Percentiles rank a stretch among this genome's conserved stretches.
These are phyloP conservation scores for Malthinus seriepunctatus DNA, from an alignment of 2,888 invertebrate species.

Conservation along the genomic window DNA sequence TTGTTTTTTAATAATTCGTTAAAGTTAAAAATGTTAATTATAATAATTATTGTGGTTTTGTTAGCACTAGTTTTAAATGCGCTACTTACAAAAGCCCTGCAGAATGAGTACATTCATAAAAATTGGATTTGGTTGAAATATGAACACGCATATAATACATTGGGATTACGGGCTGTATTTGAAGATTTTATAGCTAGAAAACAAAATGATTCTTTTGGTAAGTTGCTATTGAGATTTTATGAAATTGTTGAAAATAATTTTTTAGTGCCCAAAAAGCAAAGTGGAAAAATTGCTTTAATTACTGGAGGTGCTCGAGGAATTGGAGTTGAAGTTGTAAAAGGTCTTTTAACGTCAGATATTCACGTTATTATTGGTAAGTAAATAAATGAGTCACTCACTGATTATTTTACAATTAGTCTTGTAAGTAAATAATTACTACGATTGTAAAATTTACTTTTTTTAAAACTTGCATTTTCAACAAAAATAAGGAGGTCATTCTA, in stretches of 20 bases:
- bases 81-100: too few relatives aligned
- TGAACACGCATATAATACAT: slow-evolving; percentile 62
- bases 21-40: too few relatives aligned
- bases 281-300: slow-evolving; percentile 74
- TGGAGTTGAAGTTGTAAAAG: slow-evolving; percentile 75
- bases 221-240: slow-evolving; percentile 29
- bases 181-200: slow-evolving; percentile 63
- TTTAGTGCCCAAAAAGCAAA: slow-evolving; percentile 65
- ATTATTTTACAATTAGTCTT: background rate
- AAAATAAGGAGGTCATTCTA: too few relatives aligned
- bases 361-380: slow-evolving; percentile 72
- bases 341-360: slow-evolving; percentile 76
- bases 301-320: slow-evolving; percentile 89
- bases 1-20: too few relatives aligned
- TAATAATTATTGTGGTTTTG: too few relatives aligned
- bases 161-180: slow-evolving; percentile 62
- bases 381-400: background rate
- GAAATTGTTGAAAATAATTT: slow-evolving; percentile 30
- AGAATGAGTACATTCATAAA: too few relatives aligned
- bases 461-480: too few relatives aligned
- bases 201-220: slow-evolving; percentile 59
- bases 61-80: too few relatives aligned
- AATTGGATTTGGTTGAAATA: slow-evolving; percentile 47
- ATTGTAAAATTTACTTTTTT: too few relatives aligned
- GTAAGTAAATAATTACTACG: background rate